Evolutionary conservation across 2,113 vertebrate species (phyloP), one percentile per base, ranked within the genome.

Genomic region (Corythoichthys intestinalis): DNA sequence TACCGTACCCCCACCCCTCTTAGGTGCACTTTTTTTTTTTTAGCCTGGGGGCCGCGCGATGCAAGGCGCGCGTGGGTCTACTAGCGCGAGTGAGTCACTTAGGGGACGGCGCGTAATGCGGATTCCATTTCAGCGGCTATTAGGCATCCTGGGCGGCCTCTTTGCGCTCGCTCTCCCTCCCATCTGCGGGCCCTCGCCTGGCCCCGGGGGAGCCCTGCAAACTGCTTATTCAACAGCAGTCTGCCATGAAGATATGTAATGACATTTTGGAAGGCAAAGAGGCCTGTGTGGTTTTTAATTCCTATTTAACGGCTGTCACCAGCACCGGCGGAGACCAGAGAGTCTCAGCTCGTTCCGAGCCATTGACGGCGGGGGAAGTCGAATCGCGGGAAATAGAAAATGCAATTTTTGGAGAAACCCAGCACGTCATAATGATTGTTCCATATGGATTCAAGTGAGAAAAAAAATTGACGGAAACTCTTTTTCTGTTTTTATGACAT

Each of bases 231-330:
- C 92, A 93, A 92, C 92, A 93, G 91, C 85, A 78, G 76, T 79
- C 90, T 37, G 83, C 90, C 90, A 92, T 92, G 90, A 92, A 91
- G 88, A 92, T 85, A 85, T 91, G 87, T 93, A 93, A 92, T 92
- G 91, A 92, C 91, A 92, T 92, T 92, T 91, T 81, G 67, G 82
- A 77, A 90, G 87, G 89, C 88, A 92, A 92, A 92, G 89, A 92
- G 91, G 91, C 90, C 92, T 91, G 87, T 92, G 92, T 91, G 92
- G 92, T 92, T 92, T 93, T 92, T 92, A 92, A 92, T 92, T 93
- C 91, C 92, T 92, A 91, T 92, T 92, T 93, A 92, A 93, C 92
- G 91, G 87, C 83, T 71, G 87, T 87, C 89, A 88, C 88, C 85
- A 85, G 89, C 86, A 90, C 91, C 91, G 92, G 90, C 89, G 90